Evolutionary conservation across 1,140 invertebrate species (phyloP), one percentile per base, ranked within the genome.

Genomic region (Pseudomyrmex cubaensis): DNA sequence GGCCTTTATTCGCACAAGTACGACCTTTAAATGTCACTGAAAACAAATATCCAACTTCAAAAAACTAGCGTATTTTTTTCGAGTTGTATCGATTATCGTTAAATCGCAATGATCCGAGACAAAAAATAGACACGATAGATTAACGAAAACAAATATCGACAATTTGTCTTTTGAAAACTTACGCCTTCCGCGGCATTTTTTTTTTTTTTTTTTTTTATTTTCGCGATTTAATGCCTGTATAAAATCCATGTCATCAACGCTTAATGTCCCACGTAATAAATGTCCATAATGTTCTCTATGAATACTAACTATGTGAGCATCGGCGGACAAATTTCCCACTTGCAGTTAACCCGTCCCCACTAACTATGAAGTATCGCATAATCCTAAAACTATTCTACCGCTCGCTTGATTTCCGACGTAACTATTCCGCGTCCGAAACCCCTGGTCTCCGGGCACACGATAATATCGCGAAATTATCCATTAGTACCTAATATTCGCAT

Each of bases 401-500:
- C 8, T 77, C 9, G 17, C 25, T 77, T 46, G 57, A 17, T 46
- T 77, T 46, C 25, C 75, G 61, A 46, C 5, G 50, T 17, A 22
- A 61, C 25, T 82, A 61, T 74, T 52, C 56, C 48, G 50, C 15
- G 57, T 15, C 35, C 17, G 25, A 8, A 54, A 35, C 25, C 50
- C 61, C 35, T 7, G 35, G 35, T 35, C 35, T 5, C 35, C 35
- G 5, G 35, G 35, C 5, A 20, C 46, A 54, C n/a, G 48, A 64
- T 66, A 66, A 66, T 66, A 66, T 64, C 74, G 74, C 25, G 48
- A 22, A 56, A 77, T 77, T 77, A 67, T 67, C 64, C 63, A 77
- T 77, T 66, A 56, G 75, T 44, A 35, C 35, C 35, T 35, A 77
- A 77, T 77, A 67, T 22, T 35, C 17, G 25, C 50, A 67, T 67